These are phyloP conservation scores for Perognathus longimembris DNA, from an alignment of 2,113 vertebrate genomes.

Conservation along the genomic window DNA sequence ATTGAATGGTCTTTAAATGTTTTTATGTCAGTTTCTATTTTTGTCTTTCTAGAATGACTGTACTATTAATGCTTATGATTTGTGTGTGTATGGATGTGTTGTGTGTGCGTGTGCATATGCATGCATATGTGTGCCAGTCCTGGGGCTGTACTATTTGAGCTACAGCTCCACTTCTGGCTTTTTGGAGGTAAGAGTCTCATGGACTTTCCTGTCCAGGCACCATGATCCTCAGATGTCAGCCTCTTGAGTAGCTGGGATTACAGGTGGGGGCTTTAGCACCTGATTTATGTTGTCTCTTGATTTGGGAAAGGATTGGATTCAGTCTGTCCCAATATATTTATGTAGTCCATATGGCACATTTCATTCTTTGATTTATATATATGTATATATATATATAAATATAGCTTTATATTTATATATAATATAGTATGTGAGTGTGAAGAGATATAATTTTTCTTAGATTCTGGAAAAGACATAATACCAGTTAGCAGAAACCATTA, in stretches of 20 bases:
- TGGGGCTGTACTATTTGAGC: no score
- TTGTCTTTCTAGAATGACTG: constrained; percentile 61
- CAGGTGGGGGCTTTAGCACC: no score
- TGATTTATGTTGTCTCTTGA: constrained; percentile 63
- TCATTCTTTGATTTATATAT: constrained; percentile 76
- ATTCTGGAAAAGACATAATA: constrained; percentile 32
- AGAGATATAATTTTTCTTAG: constrained; percentile 73
- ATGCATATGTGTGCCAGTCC: no score
- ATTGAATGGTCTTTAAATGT: constrained; percentile 68
- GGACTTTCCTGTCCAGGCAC: no score
- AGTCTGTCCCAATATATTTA: neutral
- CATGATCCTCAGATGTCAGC: no score
- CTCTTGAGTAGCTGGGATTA: no score
- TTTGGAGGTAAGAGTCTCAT: no score
- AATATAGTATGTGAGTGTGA: constrained; percentile 73
- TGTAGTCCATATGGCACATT: constrained; percentile 82
- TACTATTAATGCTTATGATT: constrained; percentile 23
- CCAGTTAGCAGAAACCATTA: constrained; percentile 80
- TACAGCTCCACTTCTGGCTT: no score
- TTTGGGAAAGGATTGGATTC: constrained; percentile 54
- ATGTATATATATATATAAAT: neutral
- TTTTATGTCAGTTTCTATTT: constrained; percentile 66
- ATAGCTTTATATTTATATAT: neutral
- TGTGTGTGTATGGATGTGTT: no score
- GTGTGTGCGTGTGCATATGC: no score